Conservation (phyloP, 1,140 invertebrate genomes). For the Xylocopa sonorina region DNA sequence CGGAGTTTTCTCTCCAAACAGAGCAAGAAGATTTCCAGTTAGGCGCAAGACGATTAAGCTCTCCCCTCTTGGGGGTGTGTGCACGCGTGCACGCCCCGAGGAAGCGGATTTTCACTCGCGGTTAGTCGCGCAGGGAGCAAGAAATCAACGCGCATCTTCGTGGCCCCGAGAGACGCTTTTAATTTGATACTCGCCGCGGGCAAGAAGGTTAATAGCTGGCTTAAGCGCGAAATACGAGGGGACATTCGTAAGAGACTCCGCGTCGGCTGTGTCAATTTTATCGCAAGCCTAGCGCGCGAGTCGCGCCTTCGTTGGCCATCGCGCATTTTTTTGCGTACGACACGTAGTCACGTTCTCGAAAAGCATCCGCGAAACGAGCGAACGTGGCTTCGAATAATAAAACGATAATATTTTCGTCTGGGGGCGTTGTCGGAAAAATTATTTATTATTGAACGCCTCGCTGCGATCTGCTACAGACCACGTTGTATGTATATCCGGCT, state of each 20-base stretch:
- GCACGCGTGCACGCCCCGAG: neutral
- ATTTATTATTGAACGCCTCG: no score
- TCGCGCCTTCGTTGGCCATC: no score
- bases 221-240: neutral
- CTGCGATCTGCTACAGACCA: no score
- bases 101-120: slow-evolving; percentile 1
- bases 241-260: neutral
- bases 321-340: no score
- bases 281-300: no score
- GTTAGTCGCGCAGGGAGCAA: neutral
- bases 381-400: no score
- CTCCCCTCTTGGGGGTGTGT: neutral
- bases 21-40: neutral
- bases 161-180: neutral
- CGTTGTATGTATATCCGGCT: no score
- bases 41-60: neutral
- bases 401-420: no score
- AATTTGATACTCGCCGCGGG: slow-evolving; percentile 8
- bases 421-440: no score
- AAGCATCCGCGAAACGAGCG: no score
- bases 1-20: slow-evolving; percentile 7
- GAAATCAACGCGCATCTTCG: neutral
- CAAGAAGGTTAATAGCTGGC: neutral
- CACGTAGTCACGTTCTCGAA: no score
- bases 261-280: neutral